Base-by-base conservation (phyloP, 2,888 invertebrate species). In the Apodemia duryi region DNA sequence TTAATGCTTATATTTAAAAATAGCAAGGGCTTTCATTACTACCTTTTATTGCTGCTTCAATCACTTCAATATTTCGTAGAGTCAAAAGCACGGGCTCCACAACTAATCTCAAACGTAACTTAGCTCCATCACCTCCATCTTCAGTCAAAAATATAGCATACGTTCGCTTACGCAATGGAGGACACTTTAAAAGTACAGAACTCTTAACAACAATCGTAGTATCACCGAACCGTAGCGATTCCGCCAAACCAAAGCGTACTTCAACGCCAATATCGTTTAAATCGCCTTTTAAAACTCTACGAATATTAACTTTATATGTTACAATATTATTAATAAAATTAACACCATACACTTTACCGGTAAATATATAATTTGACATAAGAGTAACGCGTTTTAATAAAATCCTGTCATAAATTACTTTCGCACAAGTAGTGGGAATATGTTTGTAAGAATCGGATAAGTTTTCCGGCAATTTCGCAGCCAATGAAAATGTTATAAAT, bases 41-140 rank as follows among this genome's bases (percentile, higher is more conserved):
- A 89, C 90, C 90, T 88, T 88, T 88, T 62, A 86, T 78, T 63
- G 84, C 85, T 29, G 88, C 84, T 73, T 90, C 88, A 63, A 90
- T 85, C 62, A 85, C 78, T 68, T 80, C 86, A 62, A 90, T 81
- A 70, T 84, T 86, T 66, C 79, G 78, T 69, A 88, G 75, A 69
- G 83, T 85, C 69, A 91, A 71, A 69, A 80, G 69, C 68, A 90
- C 76, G n/a, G 90, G 90, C 68, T 88, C 84, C 60, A 86, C 77
- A 9, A 88, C 77, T 68, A 91, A 78, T 68, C 76, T 82, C 63
- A 89, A 74, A 68, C 75, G 71, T 60, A 80, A 64, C n/a, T 65
- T 57, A 60, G 43, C 29, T 51, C 73, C 72, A 49, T 72, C 71
- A 41, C 69, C 70, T 61, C 72, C 78, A 69, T 73, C 82, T 67